These are phyloP conservation scores for Lerista edwardsae DNA, from an alignment of 2,797 vertebrate genomes.

Conservation along the genomic window DNA sequence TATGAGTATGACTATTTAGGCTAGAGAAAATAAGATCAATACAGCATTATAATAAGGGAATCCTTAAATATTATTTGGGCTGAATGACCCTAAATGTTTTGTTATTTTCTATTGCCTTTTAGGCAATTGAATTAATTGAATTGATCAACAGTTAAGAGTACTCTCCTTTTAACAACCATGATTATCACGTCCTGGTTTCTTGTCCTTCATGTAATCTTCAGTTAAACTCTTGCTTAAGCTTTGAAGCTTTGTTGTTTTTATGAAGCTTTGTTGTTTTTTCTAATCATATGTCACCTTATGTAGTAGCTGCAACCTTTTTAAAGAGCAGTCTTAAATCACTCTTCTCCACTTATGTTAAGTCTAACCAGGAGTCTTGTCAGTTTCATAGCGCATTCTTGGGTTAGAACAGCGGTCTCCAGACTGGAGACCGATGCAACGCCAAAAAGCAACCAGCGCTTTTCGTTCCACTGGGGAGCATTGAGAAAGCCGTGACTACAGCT, in stretches of 20 bases:
- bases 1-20: neutral
- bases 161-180: too few species aligned
- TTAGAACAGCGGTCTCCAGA: too few species aligned
- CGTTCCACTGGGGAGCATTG: too few species aligned
- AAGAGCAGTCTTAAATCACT: neutral
- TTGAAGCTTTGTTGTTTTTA: neutral
- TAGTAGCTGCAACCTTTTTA: neutral
- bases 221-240: neutral
- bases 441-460: too few species aligned
- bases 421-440: too few species aligned
- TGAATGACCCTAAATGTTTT: neutral
- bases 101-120: neutral
- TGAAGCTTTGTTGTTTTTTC: neutral
- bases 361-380: neutral
- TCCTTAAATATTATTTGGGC: neutral
- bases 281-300: neutral
- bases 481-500: too few species aligned
- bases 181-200: neutral
- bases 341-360: neutral
- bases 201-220: neutral
- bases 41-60: neutral
- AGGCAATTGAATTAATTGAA: too few species aligned
- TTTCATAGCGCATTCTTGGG: neutral
- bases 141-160: too few species aligned
- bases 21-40: neutral